These are phyloP conservation scores for Drosophila paracracens DNA, from an alignment of 2,888 invertebrate species.

Conservation along the genomic window DNA sequence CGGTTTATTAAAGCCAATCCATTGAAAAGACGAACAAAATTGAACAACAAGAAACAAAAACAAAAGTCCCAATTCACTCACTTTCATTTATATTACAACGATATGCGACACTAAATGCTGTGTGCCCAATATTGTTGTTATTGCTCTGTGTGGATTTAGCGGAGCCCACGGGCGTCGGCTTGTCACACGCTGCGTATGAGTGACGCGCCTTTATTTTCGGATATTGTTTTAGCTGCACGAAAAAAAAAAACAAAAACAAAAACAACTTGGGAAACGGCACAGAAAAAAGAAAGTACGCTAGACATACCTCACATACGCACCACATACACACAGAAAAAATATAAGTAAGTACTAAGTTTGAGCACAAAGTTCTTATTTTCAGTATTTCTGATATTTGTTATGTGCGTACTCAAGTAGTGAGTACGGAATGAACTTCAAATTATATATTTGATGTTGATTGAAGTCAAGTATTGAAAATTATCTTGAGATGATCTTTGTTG, in stretches of 20 bases:
- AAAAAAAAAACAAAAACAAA: background rate
- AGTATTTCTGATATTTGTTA: background rate
- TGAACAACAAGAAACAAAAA: constrained; percentile 2
- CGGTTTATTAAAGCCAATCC: constrained; percentile 71
- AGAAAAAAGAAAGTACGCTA: constrained; percentile 72
- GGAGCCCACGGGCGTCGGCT: constrained; percentile 67
- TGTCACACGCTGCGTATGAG: constrained; percentile 81
- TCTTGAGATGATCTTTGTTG: fast-evolving
- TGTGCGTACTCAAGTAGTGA: background rate
- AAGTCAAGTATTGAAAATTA: fast-evolving
- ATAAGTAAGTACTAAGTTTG: background rate
- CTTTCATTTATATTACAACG: constrained; percentile 81
- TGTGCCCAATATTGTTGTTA: constrained; percentile 56
- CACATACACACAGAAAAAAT: background rate
- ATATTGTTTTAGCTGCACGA: constrained; percentile 73
- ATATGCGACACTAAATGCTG: constrained; percentile 76
- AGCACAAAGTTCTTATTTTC: background rate
- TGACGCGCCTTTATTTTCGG: constrained; percentile 80
- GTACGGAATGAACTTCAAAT: background rate
- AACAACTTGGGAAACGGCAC: constrained; percentile 5
- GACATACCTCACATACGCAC: constrained; percentile 49
- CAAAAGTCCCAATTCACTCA: constrained; percentile 62
- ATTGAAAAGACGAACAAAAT: constrained; percentile 48
- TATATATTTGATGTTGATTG: background rate
- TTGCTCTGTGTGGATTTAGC: constrained; percentile 52